Evolutionary conservation across 2,888 invertebrate genomes (phyloP).

Genomic region (Aleiodes testaceus): DNA sequence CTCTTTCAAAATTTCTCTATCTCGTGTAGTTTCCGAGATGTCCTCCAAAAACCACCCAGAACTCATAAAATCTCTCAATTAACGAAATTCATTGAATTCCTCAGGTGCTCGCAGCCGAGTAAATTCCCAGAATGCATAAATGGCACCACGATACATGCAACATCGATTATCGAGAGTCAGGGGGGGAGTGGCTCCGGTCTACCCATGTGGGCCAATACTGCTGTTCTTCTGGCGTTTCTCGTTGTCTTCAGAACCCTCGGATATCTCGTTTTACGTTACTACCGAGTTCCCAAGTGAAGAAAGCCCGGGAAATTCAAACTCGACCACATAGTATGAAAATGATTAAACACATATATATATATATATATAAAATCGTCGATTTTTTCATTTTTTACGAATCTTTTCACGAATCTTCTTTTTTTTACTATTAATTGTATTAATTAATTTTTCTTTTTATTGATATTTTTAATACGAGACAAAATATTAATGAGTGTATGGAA

Average conservation of each 20-base stretch:
- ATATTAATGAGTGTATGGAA: not conserved
- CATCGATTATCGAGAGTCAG: slow-evolving; percentile 80
- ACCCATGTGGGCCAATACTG: slow-evolving; percentile 84
- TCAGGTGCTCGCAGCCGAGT: slow-evolving; percentile 81
- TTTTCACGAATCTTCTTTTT: slow-evolving; percentile 50
- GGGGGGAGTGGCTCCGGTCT: slow-evolving; percentile 75
- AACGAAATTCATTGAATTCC: slow-evolving; percentile 43
- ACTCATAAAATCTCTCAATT: too few species aligned
- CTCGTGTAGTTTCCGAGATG: too few species aligned
- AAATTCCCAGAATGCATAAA: slow-evolving; percentile 79
- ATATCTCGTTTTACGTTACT: slow-evolving; percentile 82
- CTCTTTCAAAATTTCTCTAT: too few species aligned
- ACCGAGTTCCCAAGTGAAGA: slow-evolving; percentile 79
- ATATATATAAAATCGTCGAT: not conserved
- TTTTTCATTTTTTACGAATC: slow-evolving; percentile 53
- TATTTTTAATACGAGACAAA: slow-evolving; percentile 8
- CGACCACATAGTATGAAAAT: slow-evolving; percentile 53
- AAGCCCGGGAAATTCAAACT: slow-evolving; percentile 6
- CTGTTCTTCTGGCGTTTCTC: slow-evolving; percentile 81
- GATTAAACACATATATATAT: slow-evolving; percentile 1
- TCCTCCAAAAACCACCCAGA: too few species aligned
- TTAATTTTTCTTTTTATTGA: slow-evolving; percentile 22
- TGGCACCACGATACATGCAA: slow-evolving; percentile 78
- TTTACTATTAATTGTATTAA: slow-evolving; percentile 27
- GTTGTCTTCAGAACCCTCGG: slow-evolving; percentile 82